Evolutionary conservation across 92 coral and sea anemone genomes (phyloP), one percentile per base, ranked within the genome.

Genomic region (Desmophyllum pertusum): DNA sequence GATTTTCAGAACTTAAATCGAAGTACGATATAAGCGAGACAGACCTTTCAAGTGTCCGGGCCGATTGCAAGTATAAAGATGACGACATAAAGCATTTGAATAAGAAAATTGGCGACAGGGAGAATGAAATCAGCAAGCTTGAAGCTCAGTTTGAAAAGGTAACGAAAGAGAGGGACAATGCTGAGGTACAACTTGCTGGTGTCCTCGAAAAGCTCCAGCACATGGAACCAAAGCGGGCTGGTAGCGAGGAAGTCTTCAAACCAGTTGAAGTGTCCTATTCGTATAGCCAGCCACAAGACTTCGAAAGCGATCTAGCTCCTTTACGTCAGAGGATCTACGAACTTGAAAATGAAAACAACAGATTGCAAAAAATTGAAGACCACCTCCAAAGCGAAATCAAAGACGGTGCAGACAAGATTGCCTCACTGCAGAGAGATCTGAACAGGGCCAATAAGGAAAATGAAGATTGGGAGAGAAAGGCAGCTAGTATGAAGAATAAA

Each of bases 291-390:
- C 70, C 86, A n/a, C 81, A 75, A n/a, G 95, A 93, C 63, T 89
- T 93, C 43, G 95, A 94, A 71, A 77, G 75, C 25, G 93, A 94
- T 38, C 67, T 89, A 35, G 74, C 93, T 19, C 75, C 83, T 13
- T 85, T 89, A 40, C 79, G 95, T 14, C 98, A 89, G 78, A 92
- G 66, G 83, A 86, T 89, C 21, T 89, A 92, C 84, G 89, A 87
- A 78, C 87, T 94, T 5, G 95, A 94, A 63, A 87, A 79, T 62
- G 93, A 94, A 37, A 90, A 90, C 36, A 92, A 87, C 10, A 83
- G 77, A 43, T 71, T 83, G 71, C 74, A 70, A 17, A 80, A 81
- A 57, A 73, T 63, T 19, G 84, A 83, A 9, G 89, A 87, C 41
- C 81, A 86, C 48, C 85, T 87, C 61, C 76, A 85, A 68, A 90